Evolutionary conservation across 1,140 invertebrate species (phyloP).

Genomic region (Meloidogyne floridensis): DNA sequence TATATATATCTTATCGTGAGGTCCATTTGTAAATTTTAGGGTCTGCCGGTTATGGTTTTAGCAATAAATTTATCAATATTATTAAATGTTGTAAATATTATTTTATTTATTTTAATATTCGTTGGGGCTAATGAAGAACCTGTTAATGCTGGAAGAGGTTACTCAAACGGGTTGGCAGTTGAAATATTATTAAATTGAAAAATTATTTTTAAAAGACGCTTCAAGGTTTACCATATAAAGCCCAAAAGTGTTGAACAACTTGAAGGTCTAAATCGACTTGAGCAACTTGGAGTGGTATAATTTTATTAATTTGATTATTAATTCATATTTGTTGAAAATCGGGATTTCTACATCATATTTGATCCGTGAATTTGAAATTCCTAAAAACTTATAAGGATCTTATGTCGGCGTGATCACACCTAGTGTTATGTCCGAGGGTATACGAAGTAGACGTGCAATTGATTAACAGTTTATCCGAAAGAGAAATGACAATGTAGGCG

Average conservation of each 20-base stretch:
- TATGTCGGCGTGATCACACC: too few species aligned
- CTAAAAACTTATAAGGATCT: too few species aligned
- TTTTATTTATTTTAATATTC: not conserved
- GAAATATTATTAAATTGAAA: not conserved
- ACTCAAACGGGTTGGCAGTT: not conserved
- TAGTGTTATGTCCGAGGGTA: too few species aligned
- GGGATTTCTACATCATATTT: too few species aligned
- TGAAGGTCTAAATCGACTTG: conserved; percentile 13
- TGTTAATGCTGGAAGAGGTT: not conserved
- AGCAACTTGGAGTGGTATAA: conserved; percentile 32
- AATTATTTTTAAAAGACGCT: conserved; percentile 11
- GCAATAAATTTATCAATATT: conserved; percentile 4
- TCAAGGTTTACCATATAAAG: conserved; percentile 38
- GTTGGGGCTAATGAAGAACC: not conserved
- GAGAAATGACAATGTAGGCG: too few species aligned
- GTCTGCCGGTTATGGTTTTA: not conserved
- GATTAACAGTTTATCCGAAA: too few species aligned
- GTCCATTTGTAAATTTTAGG: not conserved
- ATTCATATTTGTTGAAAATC: too few species aligned
- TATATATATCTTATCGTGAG: too few species aligned
- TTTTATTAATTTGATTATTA: too few species aligned
- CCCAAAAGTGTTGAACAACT: conserved; percentile 33
- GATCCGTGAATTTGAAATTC: too few species aligned
- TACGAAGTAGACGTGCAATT: too few species aligned
- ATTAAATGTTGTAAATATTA: conserved; percentile 1